Base-by-base conservation (phyloP, 2,888 invertebrate genomes). In the Idaea straminata region DNA sequence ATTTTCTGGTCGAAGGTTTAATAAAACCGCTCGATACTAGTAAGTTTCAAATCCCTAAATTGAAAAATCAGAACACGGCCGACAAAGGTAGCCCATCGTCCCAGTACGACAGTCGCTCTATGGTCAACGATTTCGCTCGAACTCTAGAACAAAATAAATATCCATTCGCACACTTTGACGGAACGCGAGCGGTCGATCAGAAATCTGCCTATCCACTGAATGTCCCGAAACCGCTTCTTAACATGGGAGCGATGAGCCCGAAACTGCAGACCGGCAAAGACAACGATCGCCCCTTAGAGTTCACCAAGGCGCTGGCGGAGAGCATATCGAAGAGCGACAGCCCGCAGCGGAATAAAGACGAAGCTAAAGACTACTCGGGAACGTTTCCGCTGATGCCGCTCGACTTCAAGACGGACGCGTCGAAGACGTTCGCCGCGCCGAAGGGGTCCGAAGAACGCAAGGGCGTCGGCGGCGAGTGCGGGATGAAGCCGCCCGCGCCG, bases 21-120 rank as follows among this genome's bases (percentile, higher is more conserved):
- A 96, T 96, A 77, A 97, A 97, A 79, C 95, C 96, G 10, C 85
- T 96, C 57, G 96, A 97, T 77, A 95, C 95, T 65, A 96, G 96
- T 66, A 97, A 96, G 80, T 97, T 97, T 89, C 97, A 97, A 91
- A 97, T 97, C 78, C 97, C 97, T 0, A 97, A 97, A 87, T 84
- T 97, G 67, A 91, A 93, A 80, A 93, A 91, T 71, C 89, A 92
- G 76, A 88, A 83, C 35, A 87, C 91, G n/a, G 86, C 88, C 10
- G 93, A 93, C 71, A 93, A 93, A 77, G 90, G 84, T 67, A 89
- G 83, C 71, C 85, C 89, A 4, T 83, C 85, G 0, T 82, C 89
- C 0, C 91, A 90, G 66, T 92, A 90, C 72, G 92, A 92, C 70
- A 84, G 80, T 68, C 85, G 93, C 5, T 86, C 91, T 3, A 82